Conservation (phyloP, 2,113 vertebrate genomes). For the Corythaeola cristata region DNA sequence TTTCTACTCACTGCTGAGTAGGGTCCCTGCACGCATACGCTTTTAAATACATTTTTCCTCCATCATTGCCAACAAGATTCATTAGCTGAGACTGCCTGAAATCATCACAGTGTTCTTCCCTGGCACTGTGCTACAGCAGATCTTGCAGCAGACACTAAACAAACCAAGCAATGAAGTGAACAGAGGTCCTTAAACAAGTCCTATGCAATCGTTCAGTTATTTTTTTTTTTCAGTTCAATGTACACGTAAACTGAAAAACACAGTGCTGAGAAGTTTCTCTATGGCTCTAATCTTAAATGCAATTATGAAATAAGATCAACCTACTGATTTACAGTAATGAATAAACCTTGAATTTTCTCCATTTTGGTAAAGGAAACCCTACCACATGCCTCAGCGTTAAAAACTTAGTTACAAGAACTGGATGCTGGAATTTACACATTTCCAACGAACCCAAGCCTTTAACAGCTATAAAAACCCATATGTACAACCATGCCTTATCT, state of each 20-base stretch:
- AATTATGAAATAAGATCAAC: slow-evolving; percentile 12
- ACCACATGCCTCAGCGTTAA: neutral
- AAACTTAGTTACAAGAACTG: neutral
- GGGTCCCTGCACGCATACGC: neutral
- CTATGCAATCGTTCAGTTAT: rapidly evolving
- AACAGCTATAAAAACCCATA: slow-evolving; percentile 26
- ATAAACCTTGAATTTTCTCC: neutral
- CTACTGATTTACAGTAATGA: slow-evolving; percentile 15
- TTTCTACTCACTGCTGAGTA: neutral
- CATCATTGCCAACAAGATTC: neutral
- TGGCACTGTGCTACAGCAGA: neutral
- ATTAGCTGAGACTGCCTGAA: neutral
- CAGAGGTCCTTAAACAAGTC: neutral
- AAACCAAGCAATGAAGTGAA: neutral
- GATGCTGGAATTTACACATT: slow-evolving; percentile 8
- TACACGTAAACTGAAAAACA: neutral
- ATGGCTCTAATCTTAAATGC: slow-evolving; percentile 39
- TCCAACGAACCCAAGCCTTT: neutral
- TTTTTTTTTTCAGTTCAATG: neutral
- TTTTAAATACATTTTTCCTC: neutral
- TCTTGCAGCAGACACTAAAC: neutral
- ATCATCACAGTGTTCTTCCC: neutral
- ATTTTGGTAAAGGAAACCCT: neutral
- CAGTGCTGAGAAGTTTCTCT: slow-evolving; percentile 18
- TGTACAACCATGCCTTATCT: neutral